Conservation (phyloP, 2,797 vertebrate species). For the Liasis olivaceus region DNA sequence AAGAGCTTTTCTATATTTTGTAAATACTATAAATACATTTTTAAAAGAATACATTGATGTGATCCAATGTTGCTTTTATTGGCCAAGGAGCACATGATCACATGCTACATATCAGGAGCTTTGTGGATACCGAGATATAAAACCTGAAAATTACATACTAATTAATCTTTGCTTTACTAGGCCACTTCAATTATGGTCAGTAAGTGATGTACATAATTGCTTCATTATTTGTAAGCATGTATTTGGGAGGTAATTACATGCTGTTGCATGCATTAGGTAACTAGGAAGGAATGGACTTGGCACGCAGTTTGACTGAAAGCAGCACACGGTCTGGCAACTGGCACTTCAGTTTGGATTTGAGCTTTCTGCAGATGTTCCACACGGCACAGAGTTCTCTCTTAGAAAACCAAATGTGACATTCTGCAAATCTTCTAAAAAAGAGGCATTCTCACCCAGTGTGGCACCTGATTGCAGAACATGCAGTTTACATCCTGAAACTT, state of each 20-base stretch:
- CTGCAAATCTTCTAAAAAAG: background rate
- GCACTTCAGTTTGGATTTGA: background rate
- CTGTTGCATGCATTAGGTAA: slow-evolving; percentile 40
- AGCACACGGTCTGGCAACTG: background rate
- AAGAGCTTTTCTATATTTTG: slow-evolving; percentile 7
- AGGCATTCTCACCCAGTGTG: background rate
- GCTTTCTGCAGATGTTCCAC: background rate
- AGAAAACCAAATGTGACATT: background rate
- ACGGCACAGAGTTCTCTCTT: background rate
- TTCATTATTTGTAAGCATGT: slow-evolving; percentile 56
- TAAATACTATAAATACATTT: background rate
- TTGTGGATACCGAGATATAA: slow-evolving; percentile 32
- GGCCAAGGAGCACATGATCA: background rate
- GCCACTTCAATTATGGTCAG: slow-evolving; percentile 46
- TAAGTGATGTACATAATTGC: slow-evolving; percentile 49
- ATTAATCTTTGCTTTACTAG: slow-evolving; percentile 47
- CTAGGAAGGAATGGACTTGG: slow-evolving; percentile 19
- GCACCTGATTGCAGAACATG: background rate
- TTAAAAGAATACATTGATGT: background rate
- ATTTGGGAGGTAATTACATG: slow-evolving; percentile 55
- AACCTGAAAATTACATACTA: slow-evolving; percentile 38
- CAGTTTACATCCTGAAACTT: background rate
- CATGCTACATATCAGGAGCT: background rate
- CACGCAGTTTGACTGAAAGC: background rate
- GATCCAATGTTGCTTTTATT: slow-evolving; percentile 7